These are phyloP conservation scores for Tribolium freemani DNA, from an alignment of 2,888 invertebrate genomes.

Conservation along the genomic window DNA sequence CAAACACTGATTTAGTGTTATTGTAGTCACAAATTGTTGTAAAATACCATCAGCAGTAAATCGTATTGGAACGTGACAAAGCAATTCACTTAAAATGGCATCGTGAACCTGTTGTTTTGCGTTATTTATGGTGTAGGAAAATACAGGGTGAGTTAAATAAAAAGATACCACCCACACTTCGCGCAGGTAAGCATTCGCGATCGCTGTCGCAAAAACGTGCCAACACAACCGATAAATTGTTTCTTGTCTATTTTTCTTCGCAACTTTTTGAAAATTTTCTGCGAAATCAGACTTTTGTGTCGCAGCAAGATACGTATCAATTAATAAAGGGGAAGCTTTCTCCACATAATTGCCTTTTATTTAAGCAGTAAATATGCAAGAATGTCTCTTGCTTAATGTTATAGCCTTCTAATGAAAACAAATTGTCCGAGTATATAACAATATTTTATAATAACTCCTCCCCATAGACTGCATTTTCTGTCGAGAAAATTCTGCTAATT, in stretches of 20 bases:
- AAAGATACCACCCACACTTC: neutral
- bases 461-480: conserved; percentile 26
- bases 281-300: no score
- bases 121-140: conserved; percentile 31
- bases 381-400: conserved; percentile 50
- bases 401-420: conserved; percentile 48
- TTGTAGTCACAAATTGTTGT: conserved; percentile 44
- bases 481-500: conserved; percentile 41
- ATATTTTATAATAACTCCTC: conserved; percentile 48
- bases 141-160: neutral
- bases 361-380: conserved; percentile 48
- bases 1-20: conserved; percentile 43
- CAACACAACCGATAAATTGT: neutral
- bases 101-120: conserved; percentile 40
- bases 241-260: no score
- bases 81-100: conserved; percentile 45
- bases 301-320: conserved; percentile 1
- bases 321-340: conserved; percentile 39
- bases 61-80: conserved; percentile 43
- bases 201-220: neutral
- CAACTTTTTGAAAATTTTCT: no score
- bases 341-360: conserved; percentile 47
- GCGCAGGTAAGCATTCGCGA: neutral
- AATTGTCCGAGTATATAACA: conserved; percentile 46
- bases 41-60: conserved; percentile 45